Evolutionary conservation across 2,797 vertebrate genomes (phyloP), one percentile per base, ranked within the genome.

Genomic region (Catamblyrhynchus diadema): DNA sequence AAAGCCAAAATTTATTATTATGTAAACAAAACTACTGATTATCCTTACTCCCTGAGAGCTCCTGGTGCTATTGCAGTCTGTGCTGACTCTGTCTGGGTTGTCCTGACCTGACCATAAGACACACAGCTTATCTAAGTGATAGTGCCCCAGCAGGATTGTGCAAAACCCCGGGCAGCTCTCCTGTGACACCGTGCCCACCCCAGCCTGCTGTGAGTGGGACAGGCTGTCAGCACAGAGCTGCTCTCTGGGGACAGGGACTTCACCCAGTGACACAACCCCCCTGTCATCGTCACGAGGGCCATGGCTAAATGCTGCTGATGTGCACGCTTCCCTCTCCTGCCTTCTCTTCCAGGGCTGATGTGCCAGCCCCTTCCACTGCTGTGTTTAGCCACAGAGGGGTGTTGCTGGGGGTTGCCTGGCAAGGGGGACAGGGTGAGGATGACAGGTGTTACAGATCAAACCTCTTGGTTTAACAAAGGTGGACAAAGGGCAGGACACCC

Each of bases 71-170:
- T 91, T 94, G 62, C 90, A 45, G 59, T 8, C 82, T 12, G 20
- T 27, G 28, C 79, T 90, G 70, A 92, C 53, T 69, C 74, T 92
- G 88, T 70, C 67, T 72, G 12, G 96, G 97, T 96, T 91, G 85
- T 70, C 37, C 89, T 88, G 97, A 96, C 97, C 96, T 91, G 96
- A 78, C 64, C 86, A 30, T 32, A 75, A 65, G 62, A 84, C 72
- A 67, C 93, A 54, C 6, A 44, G 50, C 44, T 96, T 96, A 97
- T 97, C 97, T 92, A 73, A 86, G 48, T 85, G 94, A 96, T 96
- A 94, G 67, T 27, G 62, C 56, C 42, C 28, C 56, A 19, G 33
- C 21, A 60, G 64, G 74, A 51, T 96, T 97, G 71, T 96, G 95
- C 77, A 96, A 97, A 95, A 24, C 11, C 24, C 20, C 0, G 0